These are phyloP conservation scores for Pseudococcus jackbeardsleyi DNA, from an alignment of 2,888 invertebrate species.

Conservation along the genomic window DNA sequence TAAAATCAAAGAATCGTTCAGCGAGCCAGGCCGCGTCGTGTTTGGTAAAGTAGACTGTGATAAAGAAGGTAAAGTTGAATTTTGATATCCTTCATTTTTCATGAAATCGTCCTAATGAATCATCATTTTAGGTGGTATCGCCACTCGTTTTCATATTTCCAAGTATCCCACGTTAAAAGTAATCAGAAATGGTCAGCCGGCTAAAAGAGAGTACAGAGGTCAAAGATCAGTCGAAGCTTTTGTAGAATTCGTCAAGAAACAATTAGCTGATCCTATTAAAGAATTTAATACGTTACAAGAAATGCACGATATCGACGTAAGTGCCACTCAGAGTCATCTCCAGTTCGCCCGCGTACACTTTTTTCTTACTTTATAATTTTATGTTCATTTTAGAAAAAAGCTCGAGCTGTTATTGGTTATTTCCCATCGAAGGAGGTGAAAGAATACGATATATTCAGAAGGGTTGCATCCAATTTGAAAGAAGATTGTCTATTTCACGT, in stretches of 20 bases:
- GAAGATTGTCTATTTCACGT: conserved; percentile 95
- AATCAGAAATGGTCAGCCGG: conserved; percentile 90
- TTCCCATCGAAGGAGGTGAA: conserved; percentile 85
- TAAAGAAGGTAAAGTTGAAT: conserved; percentile 77
- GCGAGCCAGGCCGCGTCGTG: conserved; percentile 83
- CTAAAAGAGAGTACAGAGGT: conserved; percentile 92
- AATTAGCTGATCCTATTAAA: conserved; percentile 87
- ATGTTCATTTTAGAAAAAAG: conserved; percentile 71
- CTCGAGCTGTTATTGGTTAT: conserved; percentile 89
- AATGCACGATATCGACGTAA: conserved; percentile 79
- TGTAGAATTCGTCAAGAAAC: conserved; percentile 87
- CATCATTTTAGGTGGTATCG: conserved; percentile 76
- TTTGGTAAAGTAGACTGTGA: conserved; percentile 99
- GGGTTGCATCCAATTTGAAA: conserved; percentile 73
- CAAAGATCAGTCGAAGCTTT: conserved; percentile 91
- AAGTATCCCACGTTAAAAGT: conserved; percentile 99
- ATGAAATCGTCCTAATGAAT: background rate
- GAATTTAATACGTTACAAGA: conserved; percentile 83
- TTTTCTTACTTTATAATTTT: conserved; percentile 3
- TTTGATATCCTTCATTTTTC: background rate
- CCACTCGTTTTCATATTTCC: conserved; percentile 92
- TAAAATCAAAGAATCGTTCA: conserved; percentile 83
- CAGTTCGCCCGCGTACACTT: background rate
- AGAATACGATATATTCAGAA: conserved; percentile 82
- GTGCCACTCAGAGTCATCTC: conserved; percentile 64